Evolutionary conservation across 2,797 vertebrate species (phyloP).

Genomic region (Lycodopsis pacificus): DNA sequence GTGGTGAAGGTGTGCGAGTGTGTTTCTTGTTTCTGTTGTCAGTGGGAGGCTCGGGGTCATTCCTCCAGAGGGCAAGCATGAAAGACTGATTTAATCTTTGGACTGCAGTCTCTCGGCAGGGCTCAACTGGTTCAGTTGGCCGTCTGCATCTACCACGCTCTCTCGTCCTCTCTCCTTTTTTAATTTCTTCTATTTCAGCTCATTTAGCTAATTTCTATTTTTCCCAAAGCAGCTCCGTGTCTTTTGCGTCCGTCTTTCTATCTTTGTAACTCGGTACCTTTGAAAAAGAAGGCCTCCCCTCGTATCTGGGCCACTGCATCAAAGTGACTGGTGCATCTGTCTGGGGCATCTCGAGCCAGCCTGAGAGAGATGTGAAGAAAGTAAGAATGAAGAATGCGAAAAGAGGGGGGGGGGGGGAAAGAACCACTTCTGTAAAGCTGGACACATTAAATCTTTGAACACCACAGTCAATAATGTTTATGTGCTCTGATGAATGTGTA

Average conservation of each 20-base stretch:
- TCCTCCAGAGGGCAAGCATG: constrained; percentile 61
- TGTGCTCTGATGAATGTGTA: not conserved
- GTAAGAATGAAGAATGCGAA: not conserved
- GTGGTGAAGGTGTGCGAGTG: constrained; percentile 23
- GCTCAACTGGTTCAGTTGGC: constrained; percentile 34
- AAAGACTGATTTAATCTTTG: constrained; percentile 67
- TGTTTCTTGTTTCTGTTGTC: constrained; percentile 54
- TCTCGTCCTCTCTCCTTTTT: constrained; percentile 19
- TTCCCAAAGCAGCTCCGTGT: constrained; percentile 29
- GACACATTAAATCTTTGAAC: constrained; percentile 36
- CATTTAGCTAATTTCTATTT: constrained; percentile 49
- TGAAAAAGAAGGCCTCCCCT: constrained; percentile 96
- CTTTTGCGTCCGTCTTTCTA: constrained; percentile 33
- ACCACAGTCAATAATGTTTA: constrained; percentile 4
- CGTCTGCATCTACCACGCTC: constrained; percentile 1
- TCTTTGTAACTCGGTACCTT: constrained; percentile 62
- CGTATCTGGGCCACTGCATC: constrained; percentile 98
- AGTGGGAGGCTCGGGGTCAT: constrained; percentile 52
- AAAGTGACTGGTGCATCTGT: constrained; percentile 88
- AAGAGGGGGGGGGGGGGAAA: not conserved
- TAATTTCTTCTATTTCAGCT: constrained; percentile 43
- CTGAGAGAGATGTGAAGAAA: constrained; percentile 16
- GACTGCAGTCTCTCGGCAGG: constrained; percentile 52
- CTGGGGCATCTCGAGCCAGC: constrained; percentile 86
- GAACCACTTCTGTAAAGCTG: constrained; percentile 24